Percentiles rank a stretch among this genome's conserved stretches.
These are phyloP conservation scores for Agapostemon virescens DNA, from an alignment of 2,888 invertebrate genomes.

Conservation along the genomic window DNA sequence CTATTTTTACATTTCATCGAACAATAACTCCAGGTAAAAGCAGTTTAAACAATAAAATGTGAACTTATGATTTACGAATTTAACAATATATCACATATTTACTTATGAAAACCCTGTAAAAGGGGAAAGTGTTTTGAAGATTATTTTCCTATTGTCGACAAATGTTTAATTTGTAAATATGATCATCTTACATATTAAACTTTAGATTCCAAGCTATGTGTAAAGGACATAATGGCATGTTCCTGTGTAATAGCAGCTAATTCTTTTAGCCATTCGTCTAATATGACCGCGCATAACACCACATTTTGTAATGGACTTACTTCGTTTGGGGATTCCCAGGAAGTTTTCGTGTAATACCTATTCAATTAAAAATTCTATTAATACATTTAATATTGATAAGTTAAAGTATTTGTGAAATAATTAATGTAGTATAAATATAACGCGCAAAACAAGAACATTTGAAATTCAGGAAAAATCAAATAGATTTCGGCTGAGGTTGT, in stretches of 20 bases:
- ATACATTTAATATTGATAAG: neutral
- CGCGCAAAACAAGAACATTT: too few relatives aligned
- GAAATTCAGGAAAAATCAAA: neutral
- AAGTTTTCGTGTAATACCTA: conserved; percentile 70
- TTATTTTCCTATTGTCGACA: conserved; percentile 30
- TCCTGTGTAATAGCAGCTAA: conserved; percentile 96
- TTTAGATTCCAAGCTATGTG: conserved; percentile 68
- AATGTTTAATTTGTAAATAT: conserved; percentile 32
- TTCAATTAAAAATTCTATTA: conserved; percentile 22
- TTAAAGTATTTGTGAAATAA: neutral
- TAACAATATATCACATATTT: conserved; percentile 60
- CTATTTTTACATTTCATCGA: conserved; percentile 28
- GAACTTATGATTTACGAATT: conserved; percentile 30
- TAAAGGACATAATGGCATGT: conserved; percentile 88
- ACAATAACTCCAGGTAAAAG: conserved; percentile 30
- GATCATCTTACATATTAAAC: conserved; percentile 50
- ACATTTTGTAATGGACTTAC: conserved; percentile 82
- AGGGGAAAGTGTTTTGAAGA: conserved; percentile 40
- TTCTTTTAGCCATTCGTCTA: conserved; percentile 98
- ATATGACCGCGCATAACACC: conserved; percentile 91
- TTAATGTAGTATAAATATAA: neutral
- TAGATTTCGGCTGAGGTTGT: neutral
- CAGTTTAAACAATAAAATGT: conserved; percentile 29
- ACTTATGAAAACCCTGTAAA: conserved; percentile 60
- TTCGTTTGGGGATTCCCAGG: conserved; percentile 76